Conservation (phyloP, 2,113 vertebrate species). For the Petromus typicus region DNA sequence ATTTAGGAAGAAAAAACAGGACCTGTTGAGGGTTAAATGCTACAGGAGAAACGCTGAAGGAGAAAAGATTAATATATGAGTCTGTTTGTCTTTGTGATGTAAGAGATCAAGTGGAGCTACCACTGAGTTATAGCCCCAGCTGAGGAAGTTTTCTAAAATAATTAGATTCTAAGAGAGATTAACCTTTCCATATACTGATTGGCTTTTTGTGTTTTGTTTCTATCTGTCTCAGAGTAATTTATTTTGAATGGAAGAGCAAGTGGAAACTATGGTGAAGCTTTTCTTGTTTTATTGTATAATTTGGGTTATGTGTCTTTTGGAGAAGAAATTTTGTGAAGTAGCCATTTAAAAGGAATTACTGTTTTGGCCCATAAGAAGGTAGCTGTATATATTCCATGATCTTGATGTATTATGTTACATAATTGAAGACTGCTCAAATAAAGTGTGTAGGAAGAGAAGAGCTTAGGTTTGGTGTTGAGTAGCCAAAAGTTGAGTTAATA, state of each 20-base stretch:
- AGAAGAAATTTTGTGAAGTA: constrained; percentile 52
- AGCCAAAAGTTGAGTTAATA: background rate
- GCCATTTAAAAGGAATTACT: constrained; percentile 18
- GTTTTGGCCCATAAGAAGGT: constrained; percentile 8
- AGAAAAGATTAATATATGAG: background rate
- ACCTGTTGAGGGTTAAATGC: background rate
- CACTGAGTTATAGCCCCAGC: no score
- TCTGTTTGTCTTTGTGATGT: background rate
- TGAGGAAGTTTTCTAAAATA: background rate
- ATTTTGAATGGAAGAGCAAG: background rate
- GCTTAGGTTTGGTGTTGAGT: background rate
- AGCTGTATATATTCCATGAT: background rate
- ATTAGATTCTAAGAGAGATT: background rate
- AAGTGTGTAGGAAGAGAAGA: background rate
- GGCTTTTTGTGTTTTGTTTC: background rate
- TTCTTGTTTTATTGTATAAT: constrained; percentile 32
- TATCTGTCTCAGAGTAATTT: constrained; percentile 11
- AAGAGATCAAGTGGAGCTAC: background rate
- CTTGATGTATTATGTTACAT: background rate
- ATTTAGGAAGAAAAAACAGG: background rate
- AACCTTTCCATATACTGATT: background rate
- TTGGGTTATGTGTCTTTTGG: background rate
- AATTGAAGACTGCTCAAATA: background rate
- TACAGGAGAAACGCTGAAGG: background rate
- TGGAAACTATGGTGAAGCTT: background rate